Conservation (phyloP, 2,797 vertebrate species). For the Siniperca undulata region DNA sequence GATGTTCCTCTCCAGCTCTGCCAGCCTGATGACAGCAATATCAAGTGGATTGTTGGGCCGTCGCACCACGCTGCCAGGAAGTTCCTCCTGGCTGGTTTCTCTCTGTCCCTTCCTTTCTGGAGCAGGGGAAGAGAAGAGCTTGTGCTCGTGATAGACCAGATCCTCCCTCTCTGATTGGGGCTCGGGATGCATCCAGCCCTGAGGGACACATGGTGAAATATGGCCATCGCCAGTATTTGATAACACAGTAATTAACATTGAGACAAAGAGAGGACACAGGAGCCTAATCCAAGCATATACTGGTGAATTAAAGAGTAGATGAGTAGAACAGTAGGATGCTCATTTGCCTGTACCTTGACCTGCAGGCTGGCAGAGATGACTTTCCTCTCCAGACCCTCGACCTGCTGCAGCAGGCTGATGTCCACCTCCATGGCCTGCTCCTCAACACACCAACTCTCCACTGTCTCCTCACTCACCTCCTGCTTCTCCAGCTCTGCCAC, state of each 20-base stretch:
- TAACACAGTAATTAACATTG: constrained; percentile 6
- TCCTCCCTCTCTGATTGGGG: constrained; percentile 94
- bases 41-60: constrained; percentile 95
- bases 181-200: constrained; percentile 96
- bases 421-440: constrained; percentile 95
- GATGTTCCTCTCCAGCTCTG: constrained; percentile 98
- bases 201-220: constrained; percentile 43
- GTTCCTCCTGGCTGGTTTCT: constrained; percentile 83
- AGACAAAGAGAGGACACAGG: background rate
- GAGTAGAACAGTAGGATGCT: background rate
- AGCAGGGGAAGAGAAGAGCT: constrained; percentile 86
- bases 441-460: constrained; percentile 94
- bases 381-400: constrained; percentile 94
- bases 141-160: constrained; percentile 96
- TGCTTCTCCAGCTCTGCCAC: constrained; percentile 88
- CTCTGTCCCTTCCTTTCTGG: constrained; percentile 79
- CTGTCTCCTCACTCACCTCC: constrained; percentile 86
- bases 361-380: constrained; percentile 93
- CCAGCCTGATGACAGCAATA: constrained; percentile 95
- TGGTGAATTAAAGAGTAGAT: background rate
- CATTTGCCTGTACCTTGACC: constrained; percentile 88
- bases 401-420: constrained; percentile 91
- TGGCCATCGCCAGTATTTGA: background rate
- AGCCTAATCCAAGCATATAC: background rate
- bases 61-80: constrained; percentile 83